Conservation (phyloP, 2,888 invertebrate species). For the Nomada flava region DNA sequence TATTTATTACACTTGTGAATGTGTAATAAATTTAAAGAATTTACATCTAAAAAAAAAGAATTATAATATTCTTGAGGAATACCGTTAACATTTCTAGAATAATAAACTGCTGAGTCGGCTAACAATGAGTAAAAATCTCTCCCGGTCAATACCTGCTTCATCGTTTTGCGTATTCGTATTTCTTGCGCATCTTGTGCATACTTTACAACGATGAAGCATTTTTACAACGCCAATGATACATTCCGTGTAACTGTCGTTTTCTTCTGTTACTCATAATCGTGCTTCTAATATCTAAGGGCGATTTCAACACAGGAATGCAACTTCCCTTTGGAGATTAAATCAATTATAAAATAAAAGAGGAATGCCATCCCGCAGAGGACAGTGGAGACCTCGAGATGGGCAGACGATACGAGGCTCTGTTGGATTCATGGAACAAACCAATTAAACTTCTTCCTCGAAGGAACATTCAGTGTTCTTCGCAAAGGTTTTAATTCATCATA, state of each 20-base stretch:
- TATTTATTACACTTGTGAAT: not conserved
- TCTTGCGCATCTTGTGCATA: conserved; percentile 2
- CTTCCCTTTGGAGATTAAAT: not conserved
- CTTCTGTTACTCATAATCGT: not conserved
- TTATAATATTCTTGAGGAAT: not conserved
- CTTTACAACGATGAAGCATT: not conserved
- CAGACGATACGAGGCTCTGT: not conserved
- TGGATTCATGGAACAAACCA: not conserved
- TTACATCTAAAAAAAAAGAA: not conserved
- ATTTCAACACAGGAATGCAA: not conserved
- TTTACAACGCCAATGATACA: conserved; percentile 8
- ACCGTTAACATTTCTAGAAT: not conserved
- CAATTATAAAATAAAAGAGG: conserved; percentile 1
- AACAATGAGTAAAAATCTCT: not conserved
- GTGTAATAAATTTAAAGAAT: not conserved
- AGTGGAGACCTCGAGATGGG: not conserved
- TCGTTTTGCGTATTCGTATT: conserved; percentile 7
- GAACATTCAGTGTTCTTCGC: not conserved
- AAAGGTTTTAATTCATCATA: not conserved
- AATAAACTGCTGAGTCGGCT: conserved; percentile 7
- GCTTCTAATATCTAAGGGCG: conserved; percentile 9
- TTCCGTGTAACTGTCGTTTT: not conserved
- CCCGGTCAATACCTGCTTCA: not conserved
- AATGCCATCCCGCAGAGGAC: not conserved
- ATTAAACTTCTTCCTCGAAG: conserved; percentile 1